Base-by-base conservation (phyloP, 2,113 vertebrate genomes). In the Rhagologus leucostigma region DNA sequence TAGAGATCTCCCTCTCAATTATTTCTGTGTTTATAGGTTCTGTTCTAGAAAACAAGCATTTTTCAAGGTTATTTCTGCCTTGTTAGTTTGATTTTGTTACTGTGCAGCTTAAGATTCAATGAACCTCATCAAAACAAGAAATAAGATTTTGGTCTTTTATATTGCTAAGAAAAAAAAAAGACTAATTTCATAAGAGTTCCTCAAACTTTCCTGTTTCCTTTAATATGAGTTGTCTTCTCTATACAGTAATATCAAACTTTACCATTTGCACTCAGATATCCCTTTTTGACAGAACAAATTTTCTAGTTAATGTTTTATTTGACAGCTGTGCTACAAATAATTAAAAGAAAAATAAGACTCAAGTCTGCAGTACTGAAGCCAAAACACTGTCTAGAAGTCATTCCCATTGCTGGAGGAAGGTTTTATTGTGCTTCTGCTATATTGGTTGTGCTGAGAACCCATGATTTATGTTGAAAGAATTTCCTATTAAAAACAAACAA, bases 221-320 rank as follows among this genome's bases (percentile, higher is more conserved):
- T 95, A 46, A 53, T 94, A 84, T 90, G 33, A 95, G 62, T 35
- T 87, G 26, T 92, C 79, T 93, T 96, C 79, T 95, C 85, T 84
- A 86, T 27, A 90, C 47, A 88, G 91, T 68, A 95, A 90, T 90
- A 94, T 91, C 95, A 94, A 94, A 95, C 79, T 91, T 96, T 83
- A 96, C 82, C 73, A 81, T 62, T 91, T 79, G 85, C 89, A 96
- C 87, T 93, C 87, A 95, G 95, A 97, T 96, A 96, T 67, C 93
- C 87, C 53, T 84, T 97, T 97, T 59, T 95, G 96, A 97, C 96
- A 97, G 91, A 97, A 97, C 84, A 97, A 88, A 95, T 97, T 97
- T 98, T 97, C 95, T 95, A 97, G 91, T 97, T 97, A 97, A 96
- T 96, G 93, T 96, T 98, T 97, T 98, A 98, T 98, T 96, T 97